A percentile compares a stretch with the other conserved stretches of the same genome.
Evolutionary conservation across 2,113 vertebrate genomes (phyloP).

Genomic region (Laticauda laticaudata): DNA sequence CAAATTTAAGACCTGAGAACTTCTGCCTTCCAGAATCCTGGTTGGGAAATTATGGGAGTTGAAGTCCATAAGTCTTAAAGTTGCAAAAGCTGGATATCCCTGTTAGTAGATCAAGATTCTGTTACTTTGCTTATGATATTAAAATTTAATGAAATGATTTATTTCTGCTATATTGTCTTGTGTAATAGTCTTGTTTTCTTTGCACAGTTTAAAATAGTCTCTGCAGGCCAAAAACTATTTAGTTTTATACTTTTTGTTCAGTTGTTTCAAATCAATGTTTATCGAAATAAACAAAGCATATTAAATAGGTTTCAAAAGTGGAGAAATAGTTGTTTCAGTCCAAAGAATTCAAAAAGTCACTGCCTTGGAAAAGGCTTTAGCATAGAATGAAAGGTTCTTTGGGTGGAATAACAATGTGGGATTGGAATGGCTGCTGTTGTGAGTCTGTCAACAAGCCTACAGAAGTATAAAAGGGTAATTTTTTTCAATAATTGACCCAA

Average conservation of each 20-base stretch:
- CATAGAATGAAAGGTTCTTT: neutral
- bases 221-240: neutral
- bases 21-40: neutral
- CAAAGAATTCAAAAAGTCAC: neutral
- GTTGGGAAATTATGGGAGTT: neutral
- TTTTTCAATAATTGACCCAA: neutral
- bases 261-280: neutral
- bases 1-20: neutral
- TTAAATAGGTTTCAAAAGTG: neutral
- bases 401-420: neutral
- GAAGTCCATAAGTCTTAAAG: neutral
- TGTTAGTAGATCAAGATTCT: neutral
- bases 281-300: neutral
- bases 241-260: neutral
- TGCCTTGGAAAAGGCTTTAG: neutral
- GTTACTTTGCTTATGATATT: neutral
- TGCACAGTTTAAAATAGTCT: neutral
- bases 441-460: neutral
- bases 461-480: neutral
- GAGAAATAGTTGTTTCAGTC: neutral
- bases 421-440: neutral
- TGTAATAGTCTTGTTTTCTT: neutral
- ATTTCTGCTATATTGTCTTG: neutral
- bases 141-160: neutral
- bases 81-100: neutral